These are phyloP conservation scores for Heliconius ismenius DNA, from an alignment of 2,888 invertebrate genomes.

Conservation along the genomic window DNA sequence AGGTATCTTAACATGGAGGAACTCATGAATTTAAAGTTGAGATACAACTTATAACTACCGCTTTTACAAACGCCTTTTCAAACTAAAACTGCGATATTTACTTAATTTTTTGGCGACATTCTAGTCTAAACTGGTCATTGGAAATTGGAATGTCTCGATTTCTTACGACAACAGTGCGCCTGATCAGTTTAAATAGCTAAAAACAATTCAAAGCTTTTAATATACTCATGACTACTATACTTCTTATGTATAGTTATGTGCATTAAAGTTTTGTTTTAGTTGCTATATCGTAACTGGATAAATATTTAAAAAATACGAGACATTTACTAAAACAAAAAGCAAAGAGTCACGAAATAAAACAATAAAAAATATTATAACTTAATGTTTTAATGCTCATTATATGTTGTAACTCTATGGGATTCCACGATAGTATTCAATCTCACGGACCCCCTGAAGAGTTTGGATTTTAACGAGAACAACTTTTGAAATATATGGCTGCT, in stretches of 20 bases:
- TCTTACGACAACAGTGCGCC: background rate
- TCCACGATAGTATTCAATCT: conserved; percentile 5
- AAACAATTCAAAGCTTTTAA: background rate
- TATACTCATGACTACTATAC: background rate
- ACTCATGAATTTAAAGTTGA: no score
- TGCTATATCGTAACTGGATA: background rate
- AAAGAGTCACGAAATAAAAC: background rate
- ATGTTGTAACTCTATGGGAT: conserved; percentile 5
- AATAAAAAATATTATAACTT: conserved; percentile 8
- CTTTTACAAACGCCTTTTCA: no score
- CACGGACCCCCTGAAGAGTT: conserved; percentile 40
- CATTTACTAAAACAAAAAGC: background rate
- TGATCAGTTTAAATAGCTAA: background rate
- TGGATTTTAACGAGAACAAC: conserved; percentile 37
- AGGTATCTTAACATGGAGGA: no score
- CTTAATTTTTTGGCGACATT: background rate
- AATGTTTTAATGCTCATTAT: conserved; percentile 13
- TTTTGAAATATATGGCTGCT: conserved; percentile 35
- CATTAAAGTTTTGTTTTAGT: background rate
- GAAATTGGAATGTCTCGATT: no score
- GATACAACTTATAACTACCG: no score
- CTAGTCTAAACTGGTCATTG: no score
- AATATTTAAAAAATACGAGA: background rate
- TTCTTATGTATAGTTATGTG: background rate
- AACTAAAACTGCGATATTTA: background rate